Base-by-base conservation (phyloP, 1,140 invertebrate species). In the Zeugodacus cucurbitae region DNA sequence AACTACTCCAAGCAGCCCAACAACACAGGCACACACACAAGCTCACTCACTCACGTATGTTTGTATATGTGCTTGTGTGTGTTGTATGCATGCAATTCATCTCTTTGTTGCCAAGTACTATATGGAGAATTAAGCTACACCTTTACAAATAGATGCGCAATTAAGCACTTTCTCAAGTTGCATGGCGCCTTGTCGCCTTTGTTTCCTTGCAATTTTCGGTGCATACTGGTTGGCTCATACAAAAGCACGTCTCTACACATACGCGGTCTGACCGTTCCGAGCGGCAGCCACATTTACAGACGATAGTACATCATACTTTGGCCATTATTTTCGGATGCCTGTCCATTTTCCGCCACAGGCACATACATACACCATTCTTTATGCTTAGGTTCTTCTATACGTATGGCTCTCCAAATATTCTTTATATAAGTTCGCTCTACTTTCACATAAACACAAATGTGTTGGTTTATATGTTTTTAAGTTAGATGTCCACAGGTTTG, bases 61-160 rank as follows among this genome's bases (percentile, higher is more conserved):
- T 22, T 78, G 48, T 87, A 14, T 86, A 17, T 22, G 26, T 88
- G 22, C 44, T 32, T 70, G 29, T 41, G 44, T 70, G 78, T 67
- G 58, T n/a, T 17, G n/a, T 10, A 26, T 26, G 0, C 57, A 74
- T 10, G 67, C 32, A 67, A 32, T 87, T 54, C 14, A n/a, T 62
- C 14, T 88, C 70, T 59, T 22, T 88, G 37, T 82, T n/a, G 41
- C 20, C 57, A 26, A 62, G 20, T 87, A n/a, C n/a, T n/a, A 10
- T 87, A n/a, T 20, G 17, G 20, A 20, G 26, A 67, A 67, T n/a
- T 48, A n/a, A 32, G 62, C 41, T 86, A 88, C 82, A 88, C 82
- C 88, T 88, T 78, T 88, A 54, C 87, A 88, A 88, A 78, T 88
- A 87, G 78, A 88, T 87, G 88, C 86, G 88, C 88, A 88, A 88